Evolutionary conservation across 1,140 invertebrate species (phyloP).

Genomic region (Drosophila bifasciata): DNA sequence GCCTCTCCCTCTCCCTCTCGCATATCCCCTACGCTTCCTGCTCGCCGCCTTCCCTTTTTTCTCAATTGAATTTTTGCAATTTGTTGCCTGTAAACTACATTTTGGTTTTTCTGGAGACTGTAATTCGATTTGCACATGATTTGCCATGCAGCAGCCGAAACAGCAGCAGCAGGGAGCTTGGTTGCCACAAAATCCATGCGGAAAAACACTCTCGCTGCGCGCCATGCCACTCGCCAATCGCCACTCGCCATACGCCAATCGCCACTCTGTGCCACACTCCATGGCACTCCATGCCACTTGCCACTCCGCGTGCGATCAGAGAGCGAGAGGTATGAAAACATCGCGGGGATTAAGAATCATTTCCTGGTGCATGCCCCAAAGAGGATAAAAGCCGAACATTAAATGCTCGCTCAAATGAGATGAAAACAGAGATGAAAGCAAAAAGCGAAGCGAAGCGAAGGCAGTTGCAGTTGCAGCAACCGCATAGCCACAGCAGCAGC

Average conservation of each 20-base stretch:
- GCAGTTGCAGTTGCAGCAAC: slow-evolving; percentile 27
- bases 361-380: slow-evolving; percentile 32
- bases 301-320: background rate
- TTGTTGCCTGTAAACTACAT: slow-evolving; percentile 2
- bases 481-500: slow-evolving; percentile 6
- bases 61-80: slow-evolving; percentile 33
- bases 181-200: slow-evolving; percentile 11
- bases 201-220: slow-evolving; percentile 17
- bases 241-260: too few species aligned
- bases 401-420: slow-evolving; percentile 52
- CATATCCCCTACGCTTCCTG: too few species aligned
- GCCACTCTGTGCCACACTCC: too few species aligned
- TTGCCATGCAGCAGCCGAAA: slow-evolving; percentile 22
- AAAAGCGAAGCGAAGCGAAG: background rate
- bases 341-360: slow-evolving; percentile 41
- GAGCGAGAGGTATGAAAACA: too few species aligned
- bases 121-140: slow-evolving; percentile 43
- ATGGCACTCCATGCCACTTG: background rate
- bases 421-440: slow-evolving; percentile 24
- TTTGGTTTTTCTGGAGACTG: slow-evolving; percentile 21
- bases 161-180: background rate
- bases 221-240: background rate
- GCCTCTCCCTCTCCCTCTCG: too few species aligned
- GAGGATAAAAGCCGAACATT: slow-evolving; percentile 29
- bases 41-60: background rate